phyloP scores from a whole-genome alignment of 2,888 invertebrate genomes.

The Lasioglossum pauxillum region DNA sequence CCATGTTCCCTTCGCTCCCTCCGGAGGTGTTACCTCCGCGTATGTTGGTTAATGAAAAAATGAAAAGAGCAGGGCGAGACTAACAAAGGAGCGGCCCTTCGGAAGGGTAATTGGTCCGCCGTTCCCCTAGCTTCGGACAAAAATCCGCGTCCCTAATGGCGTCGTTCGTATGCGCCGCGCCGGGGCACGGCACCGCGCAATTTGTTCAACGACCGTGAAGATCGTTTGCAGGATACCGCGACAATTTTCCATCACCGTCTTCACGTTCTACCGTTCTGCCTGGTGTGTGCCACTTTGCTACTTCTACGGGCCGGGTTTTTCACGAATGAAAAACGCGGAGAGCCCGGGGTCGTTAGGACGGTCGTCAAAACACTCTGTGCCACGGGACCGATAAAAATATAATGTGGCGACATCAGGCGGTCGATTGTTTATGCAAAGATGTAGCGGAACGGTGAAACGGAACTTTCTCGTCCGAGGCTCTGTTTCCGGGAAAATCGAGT shows the following conservation, averaged over 20 bases:
- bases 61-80: neutral
- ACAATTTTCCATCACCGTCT: constrained; percentile 24
- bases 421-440: neutral
- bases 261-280: neutral
- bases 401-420: neutral
- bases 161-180: constrained; percentile 24
- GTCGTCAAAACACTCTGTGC: neutral
- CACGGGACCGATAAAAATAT: neutral
- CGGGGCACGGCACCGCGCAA: constrained; percentile 1
- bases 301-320: neutral
- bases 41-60: neutral
- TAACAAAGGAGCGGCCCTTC: constrained; percentile 5
- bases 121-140: neutral
- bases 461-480: neutral
- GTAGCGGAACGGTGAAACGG: too few relatives aligned
- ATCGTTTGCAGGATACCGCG: constrained; percentile 35
- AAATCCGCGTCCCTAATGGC: constrained; percentile 30
- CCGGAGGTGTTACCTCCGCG: neutral
- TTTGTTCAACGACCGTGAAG: constrained; percentile 38
- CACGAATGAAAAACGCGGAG: neutral
- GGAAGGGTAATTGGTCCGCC: constrained; percentile 30
- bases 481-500: too few relatives aligned
- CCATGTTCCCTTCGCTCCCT: neutral
- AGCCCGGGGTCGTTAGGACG: neutral
- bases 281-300: neutral